Evolutionary conservation across 2,113 vertebrate species (phyloP).

Genomic region (Petroica traversi): DNA sequence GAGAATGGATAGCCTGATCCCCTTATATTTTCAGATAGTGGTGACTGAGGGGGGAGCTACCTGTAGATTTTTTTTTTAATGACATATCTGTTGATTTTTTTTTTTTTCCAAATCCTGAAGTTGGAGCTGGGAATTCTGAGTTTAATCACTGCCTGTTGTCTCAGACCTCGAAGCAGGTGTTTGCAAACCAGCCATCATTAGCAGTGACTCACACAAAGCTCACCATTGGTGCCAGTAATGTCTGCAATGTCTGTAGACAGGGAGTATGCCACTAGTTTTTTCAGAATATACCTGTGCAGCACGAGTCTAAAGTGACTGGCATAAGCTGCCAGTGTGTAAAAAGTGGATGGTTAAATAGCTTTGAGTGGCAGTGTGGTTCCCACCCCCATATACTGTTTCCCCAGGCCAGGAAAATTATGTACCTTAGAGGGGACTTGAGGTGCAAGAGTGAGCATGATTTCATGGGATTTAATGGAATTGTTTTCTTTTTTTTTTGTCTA

Average conservation of each 20-base stretch:
- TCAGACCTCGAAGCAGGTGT: neutral
- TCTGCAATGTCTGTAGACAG: neutral
- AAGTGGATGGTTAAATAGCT: neutral
- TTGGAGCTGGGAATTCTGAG: neutral
- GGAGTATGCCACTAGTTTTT: neutral
- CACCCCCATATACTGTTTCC: accelerated
- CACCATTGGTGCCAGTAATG: neutral
- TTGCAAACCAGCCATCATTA: neutral
- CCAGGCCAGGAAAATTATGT: neutral
- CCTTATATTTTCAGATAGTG: neutral
- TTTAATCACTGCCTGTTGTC: neutral
- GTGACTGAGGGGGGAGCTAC: neutral
- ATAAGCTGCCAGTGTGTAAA: neutral
- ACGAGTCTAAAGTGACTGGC: neutral
- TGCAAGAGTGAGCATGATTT: neutral
- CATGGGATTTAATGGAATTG: neutral
- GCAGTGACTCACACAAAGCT: neutral
- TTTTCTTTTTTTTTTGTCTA: neutral
- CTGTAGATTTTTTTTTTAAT: neutral
- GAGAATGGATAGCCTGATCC: neutral
- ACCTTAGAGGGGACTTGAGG: neutral
- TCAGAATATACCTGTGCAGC: neutral
- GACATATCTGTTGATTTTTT: too few species aligned
- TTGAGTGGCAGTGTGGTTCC: neutral
- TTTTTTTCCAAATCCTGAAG: neutral